These are phyloP conservation scores for Albula glossodonta DNA, from an alignment of 2,113 vertebrate genomes.

Conservation along the genomic window DNA sequence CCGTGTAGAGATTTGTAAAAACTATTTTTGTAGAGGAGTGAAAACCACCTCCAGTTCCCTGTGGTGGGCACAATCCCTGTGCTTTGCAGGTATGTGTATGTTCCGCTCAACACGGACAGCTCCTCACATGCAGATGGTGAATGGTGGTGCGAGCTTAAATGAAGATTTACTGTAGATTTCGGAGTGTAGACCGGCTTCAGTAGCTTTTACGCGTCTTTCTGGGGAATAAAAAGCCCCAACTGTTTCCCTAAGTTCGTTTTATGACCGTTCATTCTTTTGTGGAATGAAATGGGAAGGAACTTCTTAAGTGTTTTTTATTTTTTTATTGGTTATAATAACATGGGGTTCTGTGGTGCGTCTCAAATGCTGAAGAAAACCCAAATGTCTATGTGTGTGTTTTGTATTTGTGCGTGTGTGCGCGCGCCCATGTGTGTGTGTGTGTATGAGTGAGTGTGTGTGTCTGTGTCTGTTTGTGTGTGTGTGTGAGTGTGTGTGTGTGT, in stretches of 20 bases:
- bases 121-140: background rate
- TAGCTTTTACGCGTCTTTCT: background rate
- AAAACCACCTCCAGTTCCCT: background rate
- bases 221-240: background rate
- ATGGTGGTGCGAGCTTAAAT: background rate
- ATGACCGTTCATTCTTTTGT: slow-evolving; percentile 55
- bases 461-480: background rate
- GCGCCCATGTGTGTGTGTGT: background rate
- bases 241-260: slow-evolving; percentile 32
- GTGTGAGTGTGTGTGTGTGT: too few species aligned
- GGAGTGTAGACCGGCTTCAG: too few species aligned
- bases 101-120: background rate
- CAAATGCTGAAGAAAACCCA: background rate
- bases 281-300: slow-evolving; percentile 63
- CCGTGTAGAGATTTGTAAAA: background rate
- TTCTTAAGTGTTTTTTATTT: slow-evolving; percentile 34
- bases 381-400: too few species aligned
- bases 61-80: background rate
- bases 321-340: slow-evolving; percentile 23
- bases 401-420: too few species aligned
- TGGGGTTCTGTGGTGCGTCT: background rate
- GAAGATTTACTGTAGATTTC: background rate
- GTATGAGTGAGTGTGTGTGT: background rate
- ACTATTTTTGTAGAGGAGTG: background rate
- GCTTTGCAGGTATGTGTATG: background rate